A percentile compares a stretch with the other conserved stretches of the same genome.
Evolutionary conservation across 1,140 invertebrate species (phyloP).

Genomic region (Hypsibius dujardini): DNA sequence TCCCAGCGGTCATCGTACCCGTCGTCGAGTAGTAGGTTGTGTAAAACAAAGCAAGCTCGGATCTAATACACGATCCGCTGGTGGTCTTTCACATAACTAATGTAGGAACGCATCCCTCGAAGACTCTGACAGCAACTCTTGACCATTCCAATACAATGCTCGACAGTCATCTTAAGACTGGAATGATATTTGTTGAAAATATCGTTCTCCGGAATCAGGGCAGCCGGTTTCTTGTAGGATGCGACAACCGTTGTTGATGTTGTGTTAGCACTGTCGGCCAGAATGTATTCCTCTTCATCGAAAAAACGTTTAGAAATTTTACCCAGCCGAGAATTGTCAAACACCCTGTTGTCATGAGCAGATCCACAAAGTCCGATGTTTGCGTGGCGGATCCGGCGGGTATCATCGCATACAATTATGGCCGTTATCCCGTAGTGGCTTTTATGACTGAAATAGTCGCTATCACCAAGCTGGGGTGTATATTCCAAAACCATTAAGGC

Average conservation of each 20-base stretch:
- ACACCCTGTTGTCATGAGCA: neutral
- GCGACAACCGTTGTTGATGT: too few relatives aligned
- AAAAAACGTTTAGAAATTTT: too few relatives aligned
- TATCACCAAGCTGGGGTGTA: neutral
- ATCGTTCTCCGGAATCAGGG: too few relatives aligned
- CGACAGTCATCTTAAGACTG: too few relatives aligned
- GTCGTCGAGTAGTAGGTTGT: neutral
- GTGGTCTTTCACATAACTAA: neutral
- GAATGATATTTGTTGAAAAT: too few relatives aligned
- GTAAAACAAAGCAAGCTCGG: conserved; percentile 3
- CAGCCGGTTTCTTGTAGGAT: too few relatives aligned
- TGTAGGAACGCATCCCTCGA: too few relatives aligned
- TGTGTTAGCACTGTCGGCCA: too few relatives aligned
- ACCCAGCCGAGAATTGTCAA: neutral
- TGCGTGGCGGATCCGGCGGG: neutral
- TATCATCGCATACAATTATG: neutral
- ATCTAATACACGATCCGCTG: conserved; percentile 1
- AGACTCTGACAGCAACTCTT: too few relatives aligned
- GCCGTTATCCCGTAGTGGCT: neutral
- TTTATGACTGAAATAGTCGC: neutral
- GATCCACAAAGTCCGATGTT: neutral
- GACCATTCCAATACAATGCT: too few relatives aligned
- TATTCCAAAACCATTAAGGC: neutral
- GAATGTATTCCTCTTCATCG: too few relatives aligned
- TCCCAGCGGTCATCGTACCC: too few relatives aligned